Percentiles rank a stretch among this genome's conserved stretches.
Conservation (phyloP, 1,140 invertebrate species). For the Apis laboriosa region DNA sequence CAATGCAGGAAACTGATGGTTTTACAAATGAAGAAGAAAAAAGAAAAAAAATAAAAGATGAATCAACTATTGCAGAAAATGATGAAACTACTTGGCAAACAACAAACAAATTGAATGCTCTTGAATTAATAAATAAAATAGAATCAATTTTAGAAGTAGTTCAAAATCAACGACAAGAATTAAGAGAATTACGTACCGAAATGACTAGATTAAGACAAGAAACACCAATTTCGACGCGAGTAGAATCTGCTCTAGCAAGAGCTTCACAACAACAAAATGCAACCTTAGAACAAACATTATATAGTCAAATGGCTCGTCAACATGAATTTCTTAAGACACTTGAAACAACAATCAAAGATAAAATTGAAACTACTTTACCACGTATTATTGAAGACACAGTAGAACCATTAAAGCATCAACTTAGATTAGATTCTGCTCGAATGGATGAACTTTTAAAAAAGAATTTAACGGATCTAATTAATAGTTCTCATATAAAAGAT, state of each 20-base stretch:
- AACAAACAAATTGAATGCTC: slow-evolving; percentile 61
- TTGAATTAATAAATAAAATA: slow-evolving; percentile 70
- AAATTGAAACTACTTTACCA: slow-evolving; percentile 85
- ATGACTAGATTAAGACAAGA: slow-evolving; percentile 74
- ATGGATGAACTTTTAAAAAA: slow-evolving; percentile 90
- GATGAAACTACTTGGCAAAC: slow-evolving; percentile 58
- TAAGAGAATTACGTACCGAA: slow-evolving; percentile 74
- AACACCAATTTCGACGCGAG: slow-evolving; percentile 68
- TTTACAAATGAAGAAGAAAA: slow-evolving; percentile 61
- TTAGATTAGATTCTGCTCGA: slow-evolving; percentile 87
- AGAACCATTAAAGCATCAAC: slow-evolving; percentile 87
- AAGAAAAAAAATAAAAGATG: slow-evolving; percentile 59
- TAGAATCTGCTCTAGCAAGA: slow-evolving; percentile 73
- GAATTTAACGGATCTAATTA: slow-evolving; percentile 89
- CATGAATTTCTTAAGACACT: slow-evolving; percentile 80
- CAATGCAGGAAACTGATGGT: slow-evolving; percentile 67
- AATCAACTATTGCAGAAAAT: slow-evolving; percentile 51
- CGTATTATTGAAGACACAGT: slow-evolving; percentile 83
- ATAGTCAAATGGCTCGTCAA: slow-evolving; percentile 78
- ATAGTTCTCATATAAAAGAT: slow-evolving; percentile 88
- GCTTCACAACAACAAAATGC: slow-evolving; percentile 75
- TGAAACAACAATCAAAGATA: slow-evolving; percentile 86
- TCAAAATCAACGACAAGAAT: slow-evolving; percentile 72
- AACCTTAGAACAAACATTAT: slow-evolving; percentile 79
- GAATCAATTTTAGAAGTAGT: slow-evolving; percentile 71